Percentiles rank a stretch among this genome's conserved stretches.
Evolutionary conservation across 53 echinoderm and acorn worm genomes (phyloP).

Genomic region (Holothuria scabra): DNA sequence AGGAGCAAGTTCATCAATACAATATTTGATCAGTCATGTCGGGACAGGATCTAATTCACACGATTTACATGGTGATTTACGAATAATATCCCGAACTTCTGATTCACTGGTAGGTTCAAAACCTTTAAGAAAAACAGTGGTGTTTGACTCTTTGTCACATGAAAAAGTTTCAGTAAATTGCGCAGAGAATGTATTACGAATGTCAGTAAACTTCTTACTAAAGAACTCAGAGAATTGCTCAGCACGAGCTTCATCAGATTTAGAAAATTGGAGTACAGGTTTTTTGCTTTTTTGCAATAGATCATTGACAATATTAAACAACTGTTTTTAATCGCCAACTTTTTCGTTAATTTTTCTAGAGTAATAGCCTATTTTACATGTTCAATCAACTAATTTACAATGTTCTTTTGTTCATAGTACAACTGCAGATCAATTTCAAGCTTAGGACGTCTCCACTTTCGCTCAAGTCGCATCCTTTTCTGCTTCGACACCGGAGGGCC

Average conservation of each 20-base stretch:
- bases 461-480: conserved; percentile 35
- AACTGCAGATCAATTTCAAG: conserved; percentile 53
- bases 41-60: no score
- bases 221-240: conserved; percentile 51
- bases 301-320: conserved; percentile 47
- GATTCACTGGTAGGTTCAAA: no score
- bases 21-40: neutral
- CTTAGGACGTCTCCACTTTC: conserved; percentile 46
- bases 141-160: conserved; percentile 8
- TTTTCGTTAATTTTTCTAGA: conserved; percentile 33
- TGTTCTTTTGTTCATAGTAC: conserved; percentile 19
- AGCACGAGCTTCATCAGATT: conserved; percentile 35
- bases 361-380: conserved; percentile 39
- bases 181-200: conserved; percentile 16
- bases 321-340: conserved; percentile 41
- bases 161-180: conserved; percentile 1
- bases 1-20: conserved; percentile 14
- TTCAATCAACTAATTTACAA: conserved; percentile 20
- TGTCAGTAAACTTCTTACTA: conserved; percentile 18
- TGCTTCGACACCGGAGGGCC: conserved; percentile 7
- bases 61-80: no score
- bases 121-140: no score
- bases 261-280: neutral
- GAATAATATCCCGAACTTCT: no score
- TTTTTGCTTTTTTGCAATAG: conserved; percentile 22